Evolutionary conservation across 2,888 invertebrate species (phyloP), one percentile per base, ranked within the genome.

Genomic region (Lordiphosa andalusiaca): DNA sequence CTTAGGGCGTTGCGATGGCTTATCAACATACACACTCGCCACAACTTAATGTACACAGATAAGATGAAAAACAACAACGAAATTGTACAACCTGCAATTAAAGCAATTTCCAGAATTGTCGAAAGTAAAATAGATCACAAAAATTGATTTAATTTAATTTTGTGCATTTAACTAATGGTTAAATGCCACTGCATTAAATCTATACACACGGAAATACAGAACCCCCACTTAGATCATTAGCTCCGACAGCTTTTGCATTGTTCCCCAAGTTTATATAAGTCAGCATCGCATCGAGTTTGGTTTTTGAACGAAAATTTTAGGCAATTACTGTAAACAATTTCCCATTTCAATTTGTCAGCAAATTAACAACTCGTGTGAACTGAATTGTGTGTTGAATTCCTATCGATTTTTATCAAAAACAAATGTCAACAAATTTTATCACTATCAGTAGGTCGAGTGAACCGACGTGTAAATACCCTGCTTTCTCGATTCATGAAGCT

Each of bases 31-130:
- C 54, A 67, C 63, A 71, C 58, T 59, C 60, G 49, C 60, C 60
- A 58, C 67, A 57, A 67, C 70, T 60, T 60, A 72, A 52, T 62
- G 59, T 40, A 49, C 40, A 40, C 46, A 69, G 73, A 73, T 73
- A 73, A 74, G 72, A 38, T 37, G 21, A 37, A 33, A 13, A 46
- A 21, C 21, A 35, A 48, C 40, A 39, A n/a, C n/a, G n/a, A 62
- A 74, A 68, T 59, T 57, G 63, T 70, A 10, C 13, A 64, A 53
- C 63, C 67, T 12, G 38, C 47, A 72, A 72, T 72, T 72, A 72
- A 52, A 60, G 54, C 48, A 62, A 71, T 69, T 71, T 61, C 6
- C 12, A 42, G 16, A n/a, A 54, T 52, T 38, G 16, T 13, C 50
- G 25, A 41, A 48, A 63, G 19, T 38, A 25, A 30, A 30, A 30